Conservation (phyloP, 2,888 invertebrate species). For the Tineola bisselliella region DNA sequence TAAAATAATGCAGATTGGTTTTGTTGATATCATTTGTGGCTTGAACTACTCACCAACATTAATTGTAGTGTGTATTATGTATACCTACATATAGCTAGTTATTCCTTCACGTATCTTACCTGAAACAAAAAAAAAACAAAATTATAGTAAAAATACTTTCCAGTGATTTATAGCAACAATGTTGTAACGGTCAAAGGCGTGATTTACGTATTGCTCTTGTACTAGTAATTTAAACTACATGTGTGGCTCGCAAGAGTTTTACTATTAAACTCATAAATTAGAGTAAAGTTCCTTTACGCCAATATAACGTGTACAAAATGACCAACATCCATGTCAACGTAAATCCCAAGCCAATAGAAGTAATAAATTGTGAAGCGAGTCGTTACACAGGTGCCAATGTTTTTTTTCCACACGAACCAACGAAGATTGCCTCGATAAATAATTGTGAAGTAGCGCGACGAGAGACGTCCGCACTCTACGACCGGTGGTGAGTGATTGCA, state of each 20-base stretch:
- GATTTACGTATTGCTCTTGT: constrained; percentile 1
- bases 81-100: not conserved
- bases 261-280: constrained; percentile 12
- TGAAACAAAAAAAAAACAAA: constrained; percentile 14
- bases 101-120: constrained; percentile 13
- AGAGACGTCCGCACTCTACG: constrained; percentile 37
- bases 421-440: constrained; percentile 58
- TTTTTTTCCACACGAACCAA: constrained; percentile 16
- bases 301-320: constrained; percentile 14
- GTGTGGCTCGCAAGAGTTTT: not conserved
- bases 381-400: constrained; percentile 41
- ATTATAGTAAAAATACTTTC: not conserved
- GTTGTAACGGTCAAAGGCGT: not conserved
- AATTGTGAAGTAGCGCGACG: constrained; percentile 31
- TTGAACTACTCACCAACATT: not conserved
- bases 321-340: constrained; percentile 24
- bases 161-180: not conserved
- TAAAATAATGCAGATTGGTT: not conserved
- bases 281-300: constrained; percentile 6
- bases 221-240: not conserved
- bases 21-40: not conserved
- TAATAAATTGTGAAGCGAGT: constrained; percentile 40
- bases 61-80: too few relatives aligned
- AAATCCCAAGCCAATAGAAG: constrained; percentile 41
- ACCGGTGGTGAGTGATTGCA: constrained; percentile 47